Evolutionary conservation across 2,888 invertebrate genomes (phyloP), one percentile per base, ranked within the genome.

Genomic region (Drosophila neonasuta): DNA sequence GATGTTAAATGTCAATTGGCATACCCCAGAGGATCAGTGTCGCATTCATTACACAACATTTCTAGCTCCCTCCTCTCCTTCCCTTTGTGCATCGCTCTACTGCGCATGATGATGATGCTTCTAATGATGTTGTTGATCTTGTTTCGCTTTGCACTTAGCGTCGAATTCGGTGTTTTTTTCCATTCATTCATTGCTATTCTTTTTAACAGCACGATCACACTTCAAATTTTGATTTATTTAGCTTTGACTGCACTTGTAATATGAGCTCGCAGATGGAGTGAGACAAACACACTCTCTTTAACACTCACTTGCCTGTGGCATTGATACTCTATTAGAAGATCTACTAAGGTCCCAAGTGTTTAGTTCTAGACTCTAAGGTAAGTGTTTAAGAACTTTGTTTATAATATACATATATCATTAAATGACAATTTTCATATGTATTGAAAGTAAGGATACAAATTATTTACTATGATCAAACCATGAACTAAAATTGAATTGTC

Each of bases 1-100:
- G 80, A 87, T 85, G 84, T 85, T 87, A 85, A 87, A 85, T 85
- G 84, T 85, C 84, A 85, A 85, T 85, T 86, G 86, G 80, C 71
- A 82, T 86, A 79, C 84, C 83, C 87, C 69, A 70, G 87, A 79
- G 84, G 79, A 82, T 86, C 83, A 75, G 71, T 68, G 71, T 46
- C 56, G 85, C 85, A 83, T 86, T 79, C 74, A 84, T 84, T 85
- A 83, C 85, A 54, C 29, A 45, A 24, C 39, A 44, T 54, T 24
- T 24, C 24, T 1, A 24, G 54, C 62, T 49, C 45, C 41, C 41
- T 24, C 41, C 41, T 24, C 41, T 42, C 42, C 51, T 50, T 36
- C 41, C 42, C 45, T 44, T 68, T 8, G 17, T 15, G 11, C 24
- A 30, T 17, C 36, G n/a, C 36, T 6, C 36, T 6, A 3, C 9